These are phyloP conservation scores for Frankliniella fusca DNA, from an alignment of 2,888 invertebrate genomes.

Conservation along the genomic window DNA sequence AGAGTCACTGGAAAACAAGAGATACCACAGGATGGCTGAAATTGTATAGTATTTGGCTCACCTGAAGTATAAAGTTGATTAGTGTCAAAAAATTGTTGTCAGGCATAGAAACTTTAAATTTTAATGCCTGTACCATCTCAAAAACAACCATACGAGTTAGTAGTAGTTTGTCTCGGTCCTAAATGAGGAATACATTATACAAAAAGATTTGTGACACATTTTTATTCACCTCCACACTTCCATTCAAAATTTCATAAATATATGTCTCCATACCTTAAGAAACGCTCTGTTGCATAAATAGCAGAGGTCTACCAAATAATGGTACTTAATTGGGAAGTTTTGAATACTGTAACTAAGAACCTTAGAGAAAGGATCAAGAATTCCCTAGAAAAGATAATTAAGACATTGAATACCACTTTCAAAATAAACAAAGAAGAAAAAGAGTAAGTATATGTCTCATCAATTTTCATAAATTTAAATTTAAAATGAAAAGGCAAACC, in stretches of 20 bases:
- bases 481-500: slow-evolving; percentile 49
- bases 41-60: slow-evolving; percentile 40
- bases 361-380: slow-evolving; percentile 94
- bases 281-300: slow-evolving; percentile 86
- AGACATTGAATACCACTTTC: neutral
- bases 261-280: slow-evolving; percentile 55
- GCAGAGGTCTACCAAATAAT: slow-evolving; percentile 79
- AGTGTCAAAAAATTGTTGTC: slow-evolving; percentile 91
- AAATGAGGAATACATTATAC: slow-evolving; percentile 37
- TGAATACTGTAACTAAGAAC: slow-evolving; percentile 89
- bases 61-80: slow-evolving; percentile 82
- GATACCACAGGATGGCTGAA: too few relatives aligned
- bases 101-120: slow-evolving; percentile 91
- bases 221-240: neutral
- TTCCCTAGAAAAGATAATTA: slow-evolving; percentile 54
- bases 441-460: neutral
- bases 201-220: slow-evolving; percentile 32
- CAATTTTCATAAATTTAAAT: neutral
- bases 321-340: slow-evolving; percentile 74
- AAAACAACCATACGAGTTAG: slow-evolving; percentile 87
- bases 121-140: slow-evolving; percentile 90
- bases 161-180: slow-evolving; percentile 91
- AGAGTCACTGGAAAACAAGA: slow-evolving; percentile 11
- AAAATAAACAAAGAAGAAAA: too few relatives aligned
- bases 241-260: neutral